phyloP scores from a whole-genome alignment of 2,113 vertebrate species.

The Brachypteracias leptosomus region DNA sequence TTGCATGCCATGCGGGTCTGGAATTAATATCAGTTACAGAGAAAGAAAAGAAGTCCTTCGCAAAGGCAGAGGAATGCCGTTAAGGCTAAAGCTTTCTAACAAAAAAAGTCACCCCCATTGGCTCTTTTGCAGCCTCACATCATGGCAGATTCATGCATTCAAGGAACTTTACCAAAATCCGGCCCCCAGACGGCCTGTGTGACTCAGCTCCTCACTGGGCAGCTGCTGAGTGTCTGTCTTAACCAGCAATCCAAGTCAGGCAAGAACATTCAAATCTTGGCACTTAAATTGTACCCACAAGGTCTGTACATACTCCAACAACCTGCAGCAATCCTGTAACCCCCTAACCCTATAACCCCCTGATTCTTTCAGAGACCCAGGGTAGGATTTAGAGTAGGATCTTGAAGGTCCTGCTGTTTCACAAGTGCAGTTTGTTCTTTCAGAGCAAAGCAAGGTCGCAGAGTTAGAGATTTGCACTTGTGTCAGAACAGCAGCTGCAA shows the following conservation, averaged over 20 bases:
- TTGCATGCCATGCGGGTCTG: conserved; percentile 53
- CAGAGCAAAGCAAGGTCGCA: neutral
- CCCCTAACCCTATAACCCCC: neutral
- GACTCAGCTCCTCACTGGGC: neutral
- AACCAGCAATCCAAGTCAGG: neutral
- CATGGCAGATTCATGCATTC: neutral
- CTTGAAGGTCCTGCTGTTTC: neutral
- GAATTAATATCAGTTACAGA: neutral
- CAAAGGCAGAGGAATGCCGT: conserved; percentile 36
- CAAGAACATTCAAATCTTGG: neutral
- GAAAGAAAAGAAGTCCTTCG: conserved; percentile 18
- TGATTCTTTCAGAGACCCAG: neutral
- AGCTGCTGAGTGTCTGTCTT: neutral
- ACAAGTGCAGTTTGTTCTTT: neutral
- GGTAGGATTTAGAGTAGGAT: neutral
- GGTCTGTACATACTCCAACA: neutral
- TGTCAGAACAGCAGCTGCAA: neutral
- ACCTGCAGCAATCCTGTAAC: neutral
- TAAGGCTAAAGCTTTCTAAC: neutral
- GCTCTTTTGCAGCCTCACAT: neutral
- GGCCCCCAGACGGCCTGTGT: neutral
- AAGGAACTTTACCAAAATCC: neutral
- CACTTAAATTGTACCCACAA: neutral
- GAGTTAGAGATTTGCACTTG: neutral
- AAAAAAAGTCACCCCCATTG: neutral